Percentiles rank a stretch among this genome's conserved stretches.
These are phyloP conservation scores for Beris morrisii DNA, from an alignment of 2,888 invertebrate species.

Conservation along the genomic window DNA sequence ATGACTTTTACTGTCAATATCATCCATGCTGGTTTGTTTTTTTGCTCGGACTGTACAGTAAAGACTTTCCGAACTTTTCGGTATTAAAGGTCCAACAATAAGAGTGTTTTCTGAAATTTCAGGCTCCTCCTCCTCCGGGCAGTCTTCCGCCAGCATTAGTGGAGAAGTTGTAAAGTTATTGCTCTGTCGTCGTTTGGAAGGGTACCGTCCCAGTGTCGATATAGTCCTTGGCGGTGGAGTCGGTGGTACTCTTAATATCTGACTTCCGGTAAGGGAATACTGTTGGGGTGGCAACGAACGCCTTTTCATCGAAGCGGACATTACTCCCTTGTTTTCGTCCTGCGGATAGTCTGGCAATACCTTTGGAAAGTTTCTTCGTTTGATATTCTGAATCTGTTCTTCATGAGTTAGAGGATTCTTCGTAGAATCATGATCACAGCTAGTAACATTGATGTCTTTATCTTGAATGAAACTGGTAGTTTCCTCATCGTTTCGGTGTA, in stretches of 20 bases:
- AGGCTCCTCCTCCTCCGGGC: conserved; percentile 57
- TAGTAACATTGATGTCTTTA: conserved; percentile 74
- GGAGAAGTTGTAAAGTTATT: conserved; percentile 56
- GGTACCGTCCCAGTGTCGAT: conserved; percentile 63
- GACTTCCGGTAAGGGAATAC: conserved; percentile 49
- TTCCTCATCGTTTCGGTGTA: conserved; percentile 54
- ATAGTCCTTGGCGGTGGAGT: conserved; percentile 76
- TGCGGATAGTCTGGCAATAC: conserved; percentile 76
- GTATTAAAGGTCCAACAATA: conserved; percentile 61
- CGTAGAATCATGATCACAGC: conserved; percentile 61
- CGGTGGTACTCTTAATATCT: conserved; percentile 60
- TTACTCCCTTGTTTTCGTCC: conserved; percentile 18
- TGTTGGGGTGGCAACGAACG: conserved; percentile 65
- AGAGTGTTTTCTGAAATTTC: conserved; percentile 60
- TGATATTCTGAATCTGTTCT: conserved; percentile 72
- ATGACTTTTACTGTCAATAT: conserved; percentile 31
- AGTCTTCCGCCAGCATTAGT: conserved; percentile 58
- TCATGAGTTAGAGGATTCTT: conserved; percentile 62
- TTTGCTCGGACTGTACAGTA: conserved; percentile 41
- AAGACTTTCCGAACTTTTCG: conserved; percentile 48
- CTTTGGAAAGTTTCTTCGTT: conserved; percentile 80
- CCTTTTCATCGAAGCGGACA: conserved; percentile 56
- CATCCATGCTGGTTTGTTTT: conserved; percentile 32
- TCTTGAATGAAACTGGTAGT: conserved; percentile 53
- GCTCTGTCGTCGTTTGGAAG: conserved; percentile 52